Base-by-base conservation (phyloP, 1,140 invertebrate genomes). In the Andrena cerasifolii region DNA sequence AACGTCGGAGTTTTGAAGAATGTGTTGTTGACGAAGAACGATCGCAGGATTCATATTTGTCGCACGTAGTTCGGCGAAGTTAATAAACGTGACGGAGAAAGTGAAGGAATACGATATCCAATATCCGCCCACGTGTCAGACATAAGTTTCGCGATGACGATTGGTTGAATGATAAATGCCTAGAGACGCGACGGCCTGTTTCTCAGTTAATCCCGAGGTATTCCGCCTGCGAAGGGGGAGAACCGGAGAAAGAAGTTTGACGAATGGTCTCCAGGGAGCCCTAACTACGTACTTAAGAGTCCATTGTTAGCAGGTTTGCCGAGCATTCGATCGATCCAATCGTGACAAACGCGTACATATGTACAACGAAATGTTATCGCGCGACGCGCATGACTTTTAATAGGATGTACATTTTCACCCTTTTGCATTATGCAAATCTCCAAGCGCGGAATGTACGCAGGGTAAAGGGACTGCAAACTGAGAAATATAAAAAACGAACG, bases 351-450 rank as follows among this genome's bases (percentile, higher is more conserved):
- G 51, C 26, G 40, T 73, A 28, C 31, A 16, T 33, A 62, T 26
- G 40, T 73, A 28, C 31, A 53, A 62, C 40, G 24, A 73, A 63
- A 73, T 63, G 61, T 53, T 63, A 51, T 33, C 58, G 31, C 56
- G 14, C n/a, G 16, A 36, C 26, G n/a, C n/a, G n/a, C n/a, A n/a
- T n/a, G n/a, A n/a, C n/a, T 4, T 4, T 51, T 5, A 51, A 51
- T 51, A 51, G 24, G 24, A 51, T 21, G 24, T 18, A 5, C n/a
- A 51, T 3, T 51, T 51, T 21, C 49, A 51, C 18, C n/a, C 6
- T 51, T 51, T 51, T 5, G 7, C 5, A 4, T 51, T 51, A 51
- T 51, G n/a, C 49, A 1, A 7, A 21, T 21, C n/a, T 51, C 49
- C n/a, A 51, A n/a, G n/a, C n/a, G n/a, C n/a, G n/a, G n/a, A n/a